Conservation (phyloP, 2,797 vertebrate species). For the Tokudaia tokunoshimensis region DNA sequence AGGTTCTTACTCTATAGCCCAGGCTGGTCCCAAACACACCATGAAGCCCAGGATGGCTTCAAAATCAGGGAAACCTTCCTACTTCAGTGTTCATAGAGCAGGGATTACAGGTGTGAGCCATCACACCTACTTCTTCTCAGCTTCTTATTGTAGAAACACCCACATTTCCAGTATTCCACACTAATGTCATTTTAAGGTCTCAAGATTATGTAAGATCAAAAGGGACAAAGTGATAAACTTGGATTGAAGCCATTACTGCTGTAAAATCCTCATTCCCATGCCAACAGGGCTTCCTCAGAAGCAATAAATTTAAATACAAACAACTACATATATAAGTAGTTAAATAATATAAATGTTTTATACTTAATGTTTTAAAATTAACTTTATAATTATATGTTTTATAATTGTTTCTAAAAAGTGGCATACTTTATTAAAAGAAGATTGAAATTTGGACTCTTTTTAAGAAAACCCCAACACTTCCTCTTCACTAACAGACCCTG, state of each 20-base stretch:
- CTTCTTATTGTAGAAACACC: neutral
- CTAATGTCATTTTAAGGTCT: neutral
- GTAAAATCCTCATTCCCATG: neutral
- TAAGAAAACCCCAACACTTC: slow-evolving; percentile 11
- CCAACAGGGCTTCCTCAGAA: neutral
- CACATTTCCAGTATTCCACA: neutral
- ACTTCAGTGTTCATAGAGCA: neutral
- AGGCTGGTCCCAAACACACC: neutral
- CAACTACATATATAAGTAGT: neutral
- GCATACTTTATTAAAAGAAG: slow-evolving; percentile 65
- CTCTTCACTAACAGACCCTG: neutral
- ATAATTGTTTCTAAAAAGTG: slow-evolving; percentile 66
- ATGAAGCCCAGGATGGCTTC: neutral
- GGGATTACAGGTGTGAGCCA: no score
- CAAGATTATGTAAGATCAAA: neutral
- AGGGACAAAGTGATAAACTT: slow-evolving; percentile 1
- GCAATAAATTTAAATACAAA: slow-evolving; percentile 57
- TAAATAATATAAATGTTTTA: slow-evolving; percentile 61
- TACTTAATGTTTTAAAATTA: slow-evolving; percentile 46
- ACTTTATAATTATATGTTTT: slow-evolving; percentile 1
- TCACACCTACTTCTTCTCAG: neutral
- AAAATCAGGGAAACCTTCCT: neutral
- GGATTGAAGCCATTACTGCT: neutral
- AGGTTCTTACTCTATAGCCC: neutral
- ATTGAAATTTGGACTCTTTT: slow-evolving; percentile 51